Evolutionary conservation across 2,113 vertebrate species (phyloP).

Genomic region (Elanus axillaris): DNA sequence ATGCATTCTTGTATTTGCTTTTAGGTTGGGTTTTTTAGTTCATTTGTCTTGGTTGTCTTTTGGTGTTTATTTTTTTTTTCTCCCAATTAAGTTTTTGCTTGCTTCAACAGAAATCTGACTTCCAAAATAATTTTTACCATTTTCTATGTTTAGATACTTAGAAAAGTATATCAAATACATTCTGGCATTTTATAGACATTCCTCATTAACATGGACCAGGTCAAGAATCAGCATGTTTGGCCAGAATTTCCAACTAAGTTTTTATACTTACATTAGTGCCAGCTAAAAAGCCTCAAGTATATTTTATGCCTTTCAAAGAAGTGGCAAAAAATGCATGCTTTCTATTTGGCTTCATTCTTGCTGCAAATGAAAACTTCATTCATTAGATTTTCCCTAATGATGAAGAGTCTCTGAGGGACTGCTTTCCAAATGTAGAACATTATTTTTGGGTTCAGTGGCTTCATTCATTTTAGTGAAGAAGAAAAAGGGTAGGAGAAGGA

Average conservation of each 20-base stretch:
- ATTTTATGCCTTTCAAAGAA: not conserved
- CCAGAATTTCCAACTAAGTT: not conserved
- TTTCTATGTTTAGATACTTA: not conserved
- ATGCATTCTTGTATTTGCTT: not conserved
- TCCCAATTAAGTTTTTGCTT: not conserved
- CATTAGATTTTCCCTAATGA: not conserved
- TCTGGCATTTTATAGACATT: not conserved
- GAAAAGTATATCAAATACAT: not conserved
- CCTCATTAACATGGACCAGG: not conserved
- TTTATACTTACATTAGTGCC: not conserved
- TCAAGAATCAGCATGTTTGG: not conserved
- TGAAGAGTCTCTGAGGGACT: not conserved
- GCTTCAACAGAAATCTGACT: not conserved
- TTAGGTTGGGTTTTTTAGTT: not conserved
- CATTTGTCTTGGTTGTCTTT: too few species aligned
- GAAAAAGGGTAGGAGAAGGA: not conserved
- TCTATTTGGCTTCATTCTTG: not conserved
- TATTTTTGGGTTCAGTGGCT: not conserved
- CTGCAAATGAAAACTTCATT: not conserved
- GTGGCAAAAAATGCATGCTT: not conserved
- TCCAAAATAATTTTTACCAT: not conserved
- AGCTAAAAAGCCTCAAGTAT: not conserved
- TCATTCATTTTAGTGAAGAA: not conserved
- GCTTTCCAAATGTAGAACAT: not conserved
- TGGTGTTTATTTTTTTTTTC: too few species aligned